phyloP scores from a whole-genome alignment of 1,140 invertebrate genomes.

The Zeugodacus cucurbitae region DNA sequence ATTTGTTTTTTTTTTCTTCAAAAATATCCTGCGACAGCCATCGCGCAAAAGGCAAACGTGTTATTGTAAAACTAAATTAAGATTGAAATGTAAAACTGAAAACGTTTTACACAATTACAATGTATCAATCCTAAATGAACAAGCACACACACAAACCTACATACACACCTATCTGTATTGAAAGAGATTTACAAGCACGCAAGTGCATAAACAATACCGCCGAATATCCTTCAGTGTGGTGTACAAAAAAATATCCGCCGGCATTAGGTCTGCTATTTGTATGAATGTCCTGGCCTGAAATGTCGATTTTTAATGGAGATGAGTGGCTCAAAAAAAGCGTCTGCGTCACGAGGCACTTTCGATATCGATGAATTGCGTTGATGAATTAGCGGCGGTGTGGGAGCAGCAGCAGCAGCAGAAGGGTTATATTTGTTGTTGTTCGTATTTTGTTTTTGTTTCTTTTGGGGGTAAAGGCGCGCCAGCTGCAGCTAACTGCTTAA shows the following conservation, averaged over 20 bases:
- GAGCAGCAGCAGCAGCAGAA: background rate
- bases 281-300: background rate
- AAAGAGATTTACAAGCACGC: background rate
- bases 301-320: conserved; percentile 2
- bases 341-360: background rate
- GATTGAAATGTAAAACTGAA: conserved; percentile 67
- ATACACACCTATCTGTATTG: background rate
- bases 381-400: background rate
- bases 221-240: background rate
- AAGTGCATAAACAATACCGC: conserved; percentile 21
- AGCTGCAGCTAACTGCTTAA: conserved; percentile 49
- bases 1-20: background rate
- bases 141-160: background rate
- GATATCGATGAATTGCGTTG: conserved; percentile 32
- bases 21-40: background rate
- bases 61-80: conserved; percentile 65
- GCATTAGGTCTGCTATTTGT: background rate
- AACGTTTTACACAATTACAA: conserved; percentile 64
- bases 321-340: background rate
- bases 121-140: conserved; percentile 35
- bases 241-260: background rate
- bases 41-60: conserved; percentile 53
- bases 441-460: no score
- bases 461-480: background rate
- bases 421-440: no score